phyloP scores from a whole-genome alignment of 2,888 invertebrate genomes.

The Chalcis sispes region DNA sequence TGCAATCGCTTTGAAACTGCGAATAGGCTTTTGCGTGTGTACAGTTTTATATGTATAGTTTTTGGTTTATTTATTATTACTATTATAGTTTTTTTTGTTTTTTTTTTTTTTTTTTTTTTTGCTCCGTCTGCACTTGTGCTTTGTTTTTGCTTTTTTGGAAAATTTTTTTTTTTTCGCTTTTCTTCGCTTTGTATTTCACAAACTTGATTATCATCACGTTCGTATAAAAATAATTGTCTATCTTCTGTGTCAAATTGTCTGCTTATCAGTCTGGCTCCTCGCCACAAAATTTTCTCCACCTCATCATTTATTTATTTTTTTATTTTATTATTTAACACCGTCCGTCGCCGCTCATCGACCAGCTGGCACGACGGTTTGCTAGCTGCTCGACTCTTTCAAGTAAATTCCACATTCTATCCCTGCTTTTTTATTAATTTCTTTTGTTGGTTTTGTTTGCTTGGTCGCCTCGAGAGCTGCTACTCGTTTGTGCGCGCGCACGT shows the following conservation, averaged over 20 bases:
- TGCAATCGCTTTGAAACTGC: slow-evolving; percentile 40
- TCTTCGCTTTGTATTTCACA: slow-evolving; percentile 54
- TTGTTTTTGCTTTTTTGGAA: slow-evolving; percentile 48
- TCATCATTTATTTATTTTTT: neutral
- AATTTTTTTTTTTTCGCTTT: slow-evolving; percentile 44
- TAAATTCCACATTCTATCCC: neutral
- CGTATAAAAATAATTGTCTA: slow-evolving; percentile 70
- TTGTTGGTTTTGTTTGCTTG: neutral
- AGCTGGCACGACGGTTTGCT: neutral
- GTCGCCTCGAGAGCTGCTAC: neutral
- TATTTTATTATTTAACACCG: slow-evolving; percentile 8
- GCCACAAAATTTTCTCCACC: slow-evolving; percentile 10
- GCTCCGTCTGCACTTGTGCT: slow-evolving; percentile 35
- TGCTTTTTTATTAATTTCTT: neutral
- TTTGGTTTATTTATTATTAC: slow-evolving; percentile 13
- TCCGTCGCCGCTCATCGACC: slow-evolving; percentile 27
- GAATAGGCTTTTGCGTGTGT: slow-evolving; percentile 45
- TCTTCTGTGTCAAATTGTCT: slow-evolving; percentile 38
- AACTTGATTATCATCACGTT: slow-evolving; percentile 68
- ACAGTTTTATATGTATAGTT: slow-evolving; percentile 21
- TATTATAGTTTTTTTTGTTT: slow-evolving; percentile 41
- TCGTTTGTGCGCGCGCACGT: neutral
- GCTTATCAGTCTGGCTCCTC: slow-evolving; percentile 50
- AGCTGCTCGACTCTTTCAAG: neutral
- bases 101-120: slow-evolving; percentile 45